Conservation (phyloP, 2,888 invertebrate genomes). For the Pristionchus exspectatus region DNA sequence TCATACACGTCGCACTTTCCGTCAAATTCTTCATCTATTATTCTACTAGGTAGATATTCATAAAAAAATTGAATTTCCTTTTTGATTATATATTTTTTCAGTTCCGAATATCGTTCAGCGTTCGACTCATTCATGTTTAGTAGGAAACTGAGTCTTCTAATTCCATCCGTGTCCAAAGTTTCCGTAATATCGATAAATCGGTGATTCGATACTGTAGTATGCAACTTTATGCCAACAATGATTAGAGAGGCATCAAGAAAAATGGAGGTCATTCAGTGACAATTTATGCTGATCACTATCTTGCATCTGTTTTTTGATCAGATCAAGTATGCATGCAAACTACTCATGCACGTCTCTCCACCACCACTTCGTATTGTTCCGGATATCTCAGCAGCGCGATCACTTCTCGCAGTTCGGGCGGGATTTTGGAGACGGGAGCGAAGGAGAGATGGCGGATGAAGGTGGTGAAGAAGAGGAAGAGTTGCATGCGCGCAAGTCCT, state of each 20-base stretch:
- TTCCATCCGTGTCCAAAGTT: neutral
- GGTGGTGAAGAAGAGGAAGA: constrained; percentile 30
- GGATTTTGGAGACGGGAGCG: neutral
- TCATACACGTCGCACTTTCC: neutral
- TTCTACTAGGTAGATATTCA: neutral
- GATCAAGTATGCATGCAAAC: too few relatives aligned
- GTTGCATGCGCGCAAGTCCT: constrained; percentile 26
- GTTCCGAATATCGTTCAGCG: neutral
- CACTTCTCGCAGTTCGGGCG: neutral
- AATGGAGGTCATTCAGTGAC: too few relatives aligned
- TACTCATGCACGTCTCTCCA: neutral
- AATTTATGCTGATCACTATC: too few relatives aligned
- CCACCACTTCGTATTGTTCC: neutral
- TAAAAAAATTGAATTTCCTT: neutral
- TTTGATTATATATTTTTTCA: too few relatives aligned
- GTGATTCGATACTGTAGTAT: too few relatives aligned
- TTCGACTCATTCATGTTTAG: neutral
- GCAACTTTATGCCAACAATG: too few relatives aligned
- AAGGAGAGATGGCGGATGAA: constrained; percentile 1
- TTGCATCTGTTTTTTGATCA: too few relatives aligned
- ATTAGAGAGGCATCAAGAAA: too few relatives aligned
- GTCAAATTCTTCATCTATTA: neutral
- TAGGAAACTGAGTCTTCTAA: neutral
- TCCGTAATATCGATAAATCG: neutral
- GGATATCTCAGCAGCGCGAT: neutral